These are phyloP conservation scores for Epinotia bilunana DNA, from an alignment of 2,888 invertebrate species.

Conservation along the genomic window DNA sequence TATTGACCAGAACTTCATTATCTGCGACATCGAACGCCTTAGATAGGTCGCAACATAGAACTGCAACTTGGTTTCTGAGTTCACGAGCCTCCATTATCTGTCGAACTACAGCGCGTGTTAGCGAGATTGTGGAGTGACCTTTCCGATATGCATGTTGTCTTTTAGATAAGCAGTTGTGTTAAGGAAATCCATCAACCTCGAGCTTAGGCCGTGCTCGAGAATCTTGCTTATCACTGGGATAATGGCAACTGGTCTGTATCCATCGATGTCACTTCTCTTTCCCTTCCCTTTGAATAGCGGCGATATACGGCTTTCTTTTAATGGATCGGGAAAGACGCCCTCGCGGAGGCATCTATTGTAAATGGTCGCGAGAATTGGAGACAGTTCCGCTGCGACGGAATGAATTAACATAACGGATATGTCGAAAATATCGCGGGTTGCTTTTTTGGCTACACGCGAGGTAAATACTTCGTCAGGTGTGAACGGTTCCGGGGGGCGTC, in stretches of 20 bases:
- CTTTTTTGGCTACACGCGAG: neutral
- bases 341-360: slow-evolving; percentile 5
- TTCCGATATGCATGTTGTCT: neutral
- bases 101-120: neutral
- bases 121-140: too few relatives aligned
- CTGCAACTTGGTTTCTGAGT: neutral
- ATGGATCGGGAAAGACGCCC: slow-evolving; percentile 9
- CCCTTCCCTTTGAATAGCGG: slow-evolving; percentile 16
- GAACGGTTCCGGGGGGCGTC: neutral
- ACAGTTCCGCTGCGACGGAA: neutral
- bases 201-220: neutral
- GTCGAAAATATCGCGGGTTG: slow-evolving; percentile 10
- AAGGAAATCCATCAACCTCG: neutral
- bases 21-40: neutral
- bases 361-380: neutral
- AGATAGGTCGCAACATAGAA: neutral
- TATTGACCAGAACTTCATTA: too few relatives aligned
- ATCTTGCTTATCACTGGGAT: neutral
- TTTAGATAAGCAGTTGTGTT: neutral
- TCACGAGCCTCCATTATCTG: neutral
- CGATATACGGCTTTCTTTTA: slow-evolving; percentile 12
- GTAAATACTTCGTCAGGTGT: slow-evolving; percentile 6
- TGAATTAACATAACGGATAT: neutral
- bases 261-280: neutral
- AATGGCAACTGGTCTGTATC: slow-evolving; percentile 6